Percentiles rank a stretch among this genome's conserved stretches.
Evolutionary conservation across 2,888 invertebrate genomes (phyloP).

Genomic region (Eupithecia subumbrata): DNA sequence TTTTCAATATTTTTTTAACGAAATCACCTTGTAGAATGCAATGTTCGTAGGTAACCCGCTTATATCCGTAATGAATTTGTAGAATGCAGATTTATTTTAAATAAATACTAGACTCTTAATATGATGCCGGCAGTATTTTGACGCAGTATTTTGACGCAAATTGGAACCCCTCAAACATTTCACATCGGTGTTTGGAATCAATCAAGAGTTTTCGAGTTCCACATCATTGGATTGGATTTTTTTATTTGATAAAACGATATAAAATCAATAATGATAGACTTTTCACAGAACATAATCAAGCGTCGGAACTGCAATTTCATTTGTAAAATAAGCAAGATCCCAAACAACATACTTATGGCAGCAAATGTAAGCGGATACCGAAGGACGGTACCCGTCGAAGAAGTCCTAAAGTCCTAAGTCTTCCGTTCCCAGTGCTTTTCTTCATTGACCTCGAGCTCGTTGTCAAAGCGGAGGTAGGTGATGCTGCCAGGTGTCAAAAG

Average conservation of each 20-base stretch:
- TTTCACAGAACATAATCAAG: not conserved
- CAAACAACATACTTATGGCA: not conserved
- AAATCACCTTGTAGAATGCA: too few species aligned
- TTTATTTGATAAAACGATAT: not conserved
- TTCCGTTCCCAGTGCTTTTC: constrained; percentile 47
- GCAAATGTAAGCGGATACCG: constrained; percentile 27
- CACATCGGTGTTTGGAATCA: not conserved
- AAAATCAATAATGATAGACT: not conserved
- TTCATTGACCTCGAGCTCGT: constrained; percentile 40
- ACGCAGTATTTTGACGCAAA: too few species aligned
- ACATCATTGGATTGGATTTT: not conserved
- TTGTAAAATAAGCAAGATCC: not conserved
- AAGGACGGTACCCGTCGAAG: constrained; percentile 43
- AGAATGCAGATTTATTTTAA: too few species aligned
- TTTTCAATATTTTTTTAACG: too few species aligned
- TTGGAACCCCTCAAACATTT: not conserved
- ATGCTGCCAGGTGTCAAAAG: constrained; percentile 37
- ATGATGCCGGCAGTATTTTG: too few species aligned
- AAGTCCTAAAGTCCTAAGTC: constrained; percentile 52
- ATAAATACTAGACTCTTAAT: too few species aligned
- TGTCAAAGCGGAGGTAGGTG: constrained; percentile 44
- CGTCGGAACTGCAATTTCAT: not conserved
- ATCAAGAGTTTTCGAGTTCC: not conserved
- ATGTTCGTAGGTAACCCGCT: too few species aligned
- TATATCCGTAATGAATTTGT: too few species aligned